Evolutionary conservation across 1,140 invertebrate genomes (phyloP).

Genomic region (Amyelois transitella): DNA sequence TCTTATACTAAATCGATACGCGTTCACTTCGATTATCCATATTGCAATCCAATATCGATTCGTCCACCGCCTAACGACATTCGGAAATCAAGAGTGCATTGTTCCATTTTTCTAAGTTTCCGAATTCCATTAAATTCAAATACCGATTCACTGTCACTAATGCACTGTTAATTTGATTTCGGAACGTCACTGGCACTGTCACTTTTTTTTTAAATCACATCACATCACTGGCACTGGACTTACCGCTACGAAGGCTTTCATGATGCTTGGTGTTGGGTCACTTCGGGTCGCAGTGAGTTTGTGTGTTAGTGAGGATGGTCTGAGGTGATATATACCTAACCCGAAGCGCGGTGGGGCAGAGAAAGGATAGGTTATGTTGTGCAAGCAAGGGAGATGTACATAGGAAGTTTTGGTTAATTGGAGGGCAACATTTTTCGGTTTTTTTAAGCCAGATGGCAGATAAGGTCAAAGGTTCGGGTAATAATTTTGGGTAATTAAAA

Average conservation of each 20-base stretch:
- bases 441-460: constrained; percentile 24
- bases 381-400: constrained; percentile 59
- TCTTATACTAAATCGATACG: background rate
- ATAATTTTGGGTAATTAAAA: constrained; percentile 3
- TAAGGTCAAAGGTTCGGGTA: constrained; percentile 31
- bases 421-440: constrained; percentile 45
- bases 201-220: constrained; percentile 28
- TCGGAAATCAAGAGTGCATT: constrained; percentile 28
- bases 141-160: background rate
- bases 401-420: constrained; percentile 61
- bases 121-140: background rate
- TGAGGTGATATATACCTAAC: constrained; percentile 55
- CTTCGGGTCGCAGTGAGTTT: constrained; percentile 54
- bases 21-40: background rate
- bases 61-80: background rate
- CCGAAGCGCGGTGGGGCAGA: constrained; percentile 54
- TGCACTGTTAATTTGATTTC: background rate
- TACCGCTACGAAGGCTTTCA: constrained; percentile 71
- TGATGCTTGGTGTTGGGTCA: constrained; percentile 63
- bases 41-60: background rate
- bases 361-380: constrained; percentile 64
- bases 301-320: constrained; percentile 45
- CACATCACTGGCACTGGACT: constrained; percentile 50
- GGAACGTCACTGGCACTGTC: constrained; percentile 20
- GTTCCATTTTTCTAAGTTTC: background rate